Evolutionary conservation across 2,113 vertebrate species (phyloP).

Genomic region (Tupaia tana): DNA sequence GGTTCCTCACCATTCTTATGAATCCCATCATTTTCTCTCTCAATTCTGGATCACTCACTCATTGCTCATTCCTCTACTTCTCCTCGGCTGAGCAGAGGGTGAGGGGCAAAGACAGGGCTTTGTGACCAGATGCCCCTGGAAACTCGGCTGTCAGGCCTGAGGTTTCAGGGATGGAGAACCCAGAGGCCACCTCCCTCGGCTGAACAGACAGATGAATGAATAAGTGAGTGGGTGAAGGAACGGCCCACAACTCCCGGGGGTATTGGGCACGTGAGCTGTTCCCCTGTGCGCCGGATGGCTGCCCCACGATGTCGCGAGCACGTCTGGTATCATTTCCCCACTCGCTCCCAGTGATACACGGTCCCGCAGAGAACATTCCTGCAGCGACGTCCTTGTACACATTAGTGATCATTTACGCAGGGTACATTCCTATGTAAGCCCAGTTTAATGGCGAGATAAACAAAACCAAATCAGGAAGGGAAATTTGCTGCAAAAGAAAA

Average conservation of each 20-base stretch:
- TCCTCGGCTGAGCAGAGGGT: neutral
- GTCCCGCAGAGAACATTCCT: neutral
- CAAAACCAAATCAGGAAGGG: constrained; percentile 75
- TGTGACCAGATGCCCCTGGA: neutral
- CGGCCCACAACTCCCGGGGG: too few relatives aligned
- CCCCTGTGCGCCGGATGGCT: neutral
- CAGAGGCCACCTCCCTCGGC: neutral
- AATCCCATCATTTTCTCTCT: neutral
- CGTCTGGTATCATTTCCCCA: neutral
- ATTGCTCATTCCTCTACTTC: too few relatives aligned
- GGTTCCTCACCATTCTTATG: neutral
- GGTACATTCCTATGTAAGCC: constrained; percentile 56
- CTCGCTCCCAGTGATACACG: neutral
- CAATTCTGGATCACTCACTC: neutral
- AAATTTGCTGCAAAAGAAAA: constrained; percentile 6
- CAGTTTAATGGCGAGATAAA: constrained; percentile 65
- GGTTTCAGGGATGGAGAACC: too few relatives aligned
- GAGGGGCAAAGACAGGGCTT: neutral
- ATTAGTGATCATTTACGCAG: neutral
- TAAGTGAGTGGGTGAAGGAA: neutral
- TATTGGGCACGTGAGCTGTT: neutral
- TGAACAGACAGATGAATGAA: neutral
- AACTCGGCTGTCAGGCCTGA: too few relatives aligned
- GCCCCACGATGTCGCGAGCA: neutral
- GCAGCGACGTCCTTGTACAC: neutral